Percentiles rank a stretch among this genome's conserved stretches.
Conservation (phyloP, 2,888 invertebrate genomes). For the Pristionchus japonicus region DNA sequence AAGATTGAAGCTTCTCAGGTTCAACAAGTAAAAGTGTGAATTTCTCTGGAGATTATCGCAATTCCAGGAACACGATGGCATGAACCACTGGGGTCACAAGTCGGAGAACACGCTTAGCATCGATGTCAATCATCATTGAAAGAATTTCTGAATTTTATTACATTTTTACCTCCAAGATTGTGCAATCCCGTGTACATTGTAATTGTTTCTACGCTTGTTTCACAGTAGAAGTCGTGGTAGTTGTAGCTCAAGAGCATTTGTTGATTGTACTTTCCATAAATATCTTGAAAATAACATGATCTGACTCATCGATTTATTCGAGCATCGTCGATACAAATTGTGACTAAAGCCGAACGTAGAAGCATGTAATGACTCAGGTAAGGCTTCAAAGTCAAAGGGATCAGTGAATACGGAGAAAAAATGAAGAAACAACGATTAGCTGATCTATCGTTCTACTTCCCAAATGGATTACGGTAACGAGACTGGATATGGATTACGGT, state of each 20-base stretch:
- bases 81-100: constrained; percentile 34
- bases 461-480: not conserved
- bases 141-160: not conserved
- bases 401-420: no score
- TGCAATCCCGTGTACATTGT: not conserved
- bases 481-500: not conserved
- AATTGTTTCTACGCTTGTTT: not conserved
- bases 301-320: not conserved
- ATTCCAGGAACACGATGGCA: constrained; percentile 4
- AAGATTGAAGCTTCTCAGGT: not conserved
- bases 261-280: not conserved
- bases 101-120: constrained; percentile 38
- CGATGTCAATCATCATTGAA: not conserved
- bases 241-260: not conserved
- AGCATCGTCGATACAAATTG: not conserved
- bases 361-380: not conserved
- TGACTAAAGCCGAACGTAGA: not conserved
- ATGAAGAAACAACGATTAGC: not conserved
- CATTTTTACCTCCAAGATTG: not conserved
- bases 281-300: not conserved
- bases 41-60: no score
- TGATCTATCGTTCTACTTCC: not conserved
- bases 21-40: not conserved
- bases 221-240: no score
- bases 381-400: no score